A percentile compares a stretch with the other conserved stretches of the same genome.
phyloP scores from a whole-genome alignment of 1,140 invertebrate genomes.

The Drosophila trapezifrons region DNA sequence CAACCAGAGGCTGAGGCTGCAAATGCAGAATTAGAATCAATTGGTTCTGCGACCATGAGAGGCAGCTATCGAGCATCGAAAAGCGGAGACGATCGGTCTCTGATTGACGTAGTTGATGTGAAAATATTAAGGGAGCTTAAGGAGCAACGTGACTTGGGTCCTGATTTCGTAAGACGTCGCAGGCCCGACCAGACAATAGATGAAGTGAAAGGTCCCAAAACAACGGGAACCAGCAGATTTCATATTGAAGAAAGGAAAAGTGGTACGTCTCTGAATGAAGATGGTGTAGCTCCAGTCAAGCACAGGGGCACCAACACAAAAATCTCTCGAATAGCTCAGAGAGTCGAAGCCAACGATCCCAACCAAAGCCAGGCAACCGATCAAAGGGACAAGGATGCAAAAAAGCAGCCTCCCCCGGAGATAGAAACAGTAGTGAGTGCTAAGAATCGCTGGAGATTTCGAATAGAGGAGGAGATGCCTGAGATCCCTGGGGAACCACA shows the following conservation, averaged over 20 bases:
- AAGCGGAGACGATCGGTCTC: not conserved
- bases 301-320: not conserved
- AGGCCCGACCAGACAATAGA: slow-evolving; percentile 6
- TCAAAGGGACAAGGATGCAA: not conserved
- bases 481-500: slow-evolving; percentile 4
- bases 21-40: not conserved
- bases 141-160: not conserved
- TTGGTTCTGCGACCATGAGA: slow-evolving; percentile 1
- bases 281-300: not conserved
- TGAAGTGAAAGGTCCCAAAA: slow-evolving; percentile 27
- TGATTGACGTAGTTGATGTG: slow-evolving; percentile 4
- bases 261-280: not conserved
- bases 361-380: not conserved
- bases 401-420: not conserved
- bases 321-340: not conserved
- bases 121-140: slow-evolving; percentile 5
- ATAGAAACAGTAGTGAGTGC: not conserved
- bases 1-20: not conserved
- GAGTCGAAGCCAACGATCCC: not conserved
- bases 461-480: not conserved
- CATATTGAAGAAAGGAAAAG: not conserved
- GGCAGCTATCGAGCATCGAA: not conserved
- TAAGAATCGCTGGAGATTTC: not conserved
- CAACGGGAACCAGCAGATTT: slow-evolving; percentile 12
- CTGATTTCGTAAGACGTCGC: not conserved